Evolutionary conservation across 2,888 invertebrate genomes (phyloP).

Genomic region (Macropis europaea): DNA sequence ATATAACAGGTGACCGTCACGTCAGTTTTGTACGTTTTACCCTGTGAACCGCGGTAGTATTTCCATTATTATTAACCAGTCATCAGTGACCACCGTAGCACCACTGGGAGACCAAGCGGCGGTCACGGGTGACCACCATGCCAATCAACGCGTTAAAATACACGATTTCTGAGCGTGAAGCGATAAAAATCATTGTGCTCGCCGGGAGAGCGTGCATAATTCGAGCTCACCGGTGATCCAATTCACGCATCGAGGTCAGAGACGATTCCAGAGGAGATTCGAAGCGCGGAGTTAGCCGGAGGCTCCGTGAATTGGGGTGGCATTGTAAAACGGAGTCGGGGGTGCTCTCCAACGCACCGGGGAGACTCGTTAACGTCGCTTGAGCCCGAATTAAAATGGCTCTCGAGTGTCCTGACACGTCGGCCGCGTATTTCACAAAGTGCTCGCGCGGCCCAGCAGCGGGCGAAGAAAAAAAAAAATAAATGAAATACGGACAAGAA

Average conservation of each 20-base stretch:
- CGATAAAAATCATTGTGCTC: no score
- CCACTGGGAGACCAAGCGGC: no score
- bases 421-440: slow-evolving; percentile 20
- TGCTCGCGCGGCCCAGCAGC: slow-evolving; percentile 4
- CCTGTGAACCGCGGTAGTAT: no score
- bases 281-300: background rate
- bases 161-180: no score
- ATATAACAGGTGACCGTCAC: no score
- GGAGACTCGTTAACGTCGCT: slow-evolving; percentile 28
- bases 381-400: slow-evolving; percentile 35
- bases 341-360: slow-evolving; percentile 11
- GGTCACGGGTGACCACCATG: no score
- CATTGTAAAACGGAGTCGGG: slow-evolving; percentile 24
- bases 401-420: slow-evolving; percentile 32
- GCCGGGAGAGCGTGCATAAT: no score
- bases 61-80: no score
- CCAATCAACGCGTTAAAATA: no score
- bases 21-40: no score
- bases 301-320: slow-evolving; percentile 9
- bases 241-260: background rate
- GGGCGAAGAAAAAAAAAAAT: background rate
- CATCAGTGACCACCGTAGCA: no score
- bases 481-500: background rate
- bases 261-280: background rate
- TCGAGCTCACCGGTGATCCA: no score